A percentile compares a stretch with the other conserved stretches of the same genome.
These are phyloP conservation scores for Nephrotoma guestfalica DNA, from an alignment of 2,888 invertebrate genomes.

Conservation along the genomic window DNA sequence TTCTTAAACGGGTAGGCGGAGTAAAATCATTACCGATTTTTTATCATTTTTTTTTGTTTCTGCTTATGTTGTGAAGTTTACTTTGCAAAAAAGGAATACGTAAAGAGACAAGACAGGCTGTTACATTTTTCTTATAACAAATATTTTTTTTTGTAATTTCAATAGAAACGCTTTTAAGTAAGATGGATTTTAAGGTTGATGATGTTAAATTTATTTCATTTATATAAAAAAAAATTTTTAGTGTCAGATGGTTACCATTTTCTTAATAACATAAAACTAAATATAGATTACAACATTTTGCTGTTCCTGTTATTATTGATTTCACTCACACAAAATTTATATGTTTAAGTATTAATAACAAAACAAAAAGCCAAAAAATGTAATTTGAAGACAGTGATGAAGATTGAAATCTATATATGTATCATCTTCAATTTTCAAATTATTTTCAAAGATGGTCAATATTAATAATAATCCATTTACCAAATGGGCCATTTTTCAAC, in stretches of 20 bases:
- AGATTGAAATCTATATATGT: not conserved
- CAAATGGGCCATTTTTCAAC: not conserved
- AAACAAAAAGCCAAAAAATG: not conserved
- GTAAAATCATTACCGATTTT: slow-evolving; percentile 3
- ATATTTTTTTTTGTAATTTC: not conserved
- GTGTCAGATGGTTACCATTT: not conserved
- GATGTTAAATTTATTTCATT: not conserved
- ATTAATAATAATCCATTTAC: not conserved
- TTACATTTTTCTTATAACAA: not conserved
- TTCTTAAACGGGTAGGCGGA: slow-evolving; percentile 4
- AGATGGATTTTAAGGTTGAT: not conserved
- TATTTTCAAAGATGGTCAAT: not conserved
- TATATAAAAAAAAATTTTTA: not conserved
- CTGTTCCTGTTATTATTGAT: not conserved
- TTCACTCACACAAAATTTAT: not conserved
- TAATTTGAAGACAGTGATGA: not conserved
- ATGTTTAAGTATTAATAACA: not conserved
- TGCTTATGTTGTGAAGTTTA: not conserved
- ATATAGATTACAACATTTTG: not conserved
- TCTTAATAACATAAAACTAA: not conserved
- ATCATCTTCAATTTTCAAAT: not conserved
- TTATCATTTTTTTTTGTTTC: not conserved
- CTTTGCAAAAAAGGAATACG: not conserved
- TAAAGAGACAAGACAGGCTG: not conserved
- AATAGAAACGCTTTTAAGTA: not conserved